A percentile compares a stretch with the other conserved stretches of the same genome.
Conservation (phyloP, 1,140 invertebrate genomes). For the Trissolcus basalis region DNA sequence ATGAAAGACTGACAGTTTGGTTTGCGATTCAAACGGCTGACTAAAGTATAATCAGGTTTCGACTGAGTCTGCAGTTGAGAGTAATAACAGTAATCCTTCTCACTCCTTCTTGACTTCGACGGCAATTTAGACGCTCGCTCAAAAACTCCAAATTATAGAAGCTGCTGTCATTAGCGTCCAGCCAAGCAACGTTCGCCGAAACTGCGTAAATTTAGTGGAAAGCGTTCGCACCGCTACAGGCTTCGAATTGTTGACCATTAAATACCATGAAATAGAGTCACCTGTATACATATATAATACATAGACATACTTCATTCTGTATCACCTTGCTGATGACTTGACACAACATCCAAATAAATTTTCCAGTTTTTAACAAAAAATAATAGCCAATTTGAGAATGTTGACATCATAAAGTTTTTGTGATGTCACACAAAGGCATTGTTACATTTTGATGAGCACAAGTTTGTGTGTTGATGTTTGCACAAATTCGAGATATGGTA, state of each 20-base stretch:
- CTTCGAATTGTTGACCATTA: constrained; percentile 46
- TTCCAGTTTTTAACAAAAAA: no score
- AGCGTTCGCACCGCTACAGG: constrained; percentile 36
- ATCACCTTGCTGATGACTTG: no score
- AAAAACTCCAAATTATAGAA: constrained; percentile 76
- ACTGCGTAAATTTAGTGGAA: constrained; percentile 67
- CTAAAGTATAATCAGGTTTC: constrained; percentile 74
- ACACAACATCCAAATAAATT: no score
- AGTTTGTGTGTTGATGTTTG: no score
- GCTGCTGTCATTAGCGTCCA: constrained; percentile 73
- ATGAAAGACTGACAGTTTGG: constrained; percentile 66
- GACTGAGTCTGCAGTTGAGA: constrained; percentile 69
- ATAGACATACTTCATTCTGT: no score
- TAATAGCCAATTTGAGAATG: no score
- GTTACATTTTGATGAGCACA: no score
- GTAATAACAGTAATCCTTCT: constrained; percentile 76
- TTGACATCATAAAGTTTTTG: no score
- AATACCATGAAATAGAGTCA: constrained; percentile 39
- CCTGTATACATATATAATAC: constrained; percentile 38
- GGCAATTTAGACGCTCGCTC: constrained; percentile 74
- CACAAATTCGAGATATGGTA: no score
- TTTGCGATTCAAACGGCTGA: constrained; percentile 67
- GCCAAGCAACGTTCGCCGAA: constrained; percentile 67
- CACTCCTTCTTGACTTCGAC: constrained; percentile 60
- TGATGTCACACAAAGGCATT: no score